Base-by-base conservation (phyloP, 2,797 vertebrate genomes). In the Gallinago solitaria region DNA sequence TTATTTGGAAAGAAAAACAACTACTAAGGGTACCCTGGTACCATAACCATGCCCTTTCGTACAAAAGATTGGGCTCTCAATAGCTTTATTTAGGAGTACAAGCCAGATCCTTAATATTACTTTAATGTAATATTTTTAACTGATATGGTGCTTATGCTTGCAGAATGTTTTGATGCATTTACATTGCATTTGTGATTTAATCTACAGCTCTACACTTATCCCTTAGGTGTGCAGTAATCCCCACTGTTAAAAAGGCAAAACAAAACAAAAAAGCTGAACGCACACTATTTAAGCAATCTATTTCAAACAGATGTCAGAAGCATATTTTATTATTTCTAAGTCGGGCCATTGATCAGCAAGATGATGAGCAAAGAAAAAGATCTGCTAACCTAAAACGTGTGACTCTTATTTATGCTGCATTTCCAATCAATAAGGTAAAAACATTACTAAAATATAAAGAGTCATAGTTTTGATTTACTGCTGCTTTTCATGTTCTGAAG, bases 311-410 rank as follows among this genome's bases (percentile, higher is more conserved):
- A 95, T 71, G 74, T 91, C 94, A 97, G 77, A 94, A 71, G 41
- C 27, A 87, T 75, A 91, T 96, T 96, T 87, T 87, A 93, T 96
- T 95, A 93, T 97, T 97, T 96, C 76, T 94, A 95, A 97, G 96
- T 95, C 27, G 4, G 33, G 81, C 85, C 83, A 97, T 93, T 94
- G 59, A 87, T 97, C 95, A 95, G 69, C 61, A 60, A 89, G 93
- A 96, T 83, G 89, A 93, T 79, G 56, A 96, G 73, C 75, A 96
- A 96, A 94, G 82, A 96, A 96, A 96, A 77, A 82, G 43, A 96
- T 90, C 48, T 90, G 47, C 63, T 95, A 83, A 89, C 61, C 59
- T 83, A 93, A 95, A 97, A 91, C 8, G 35, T 39, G 83, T 64
- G 81, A 95, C 91, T 89, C 57, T 87, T 94, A 93, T 71, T 97